Conservation (phyloP, 2,113 vertebrate genomes). For the Probosciger aterrimus region DNA sequence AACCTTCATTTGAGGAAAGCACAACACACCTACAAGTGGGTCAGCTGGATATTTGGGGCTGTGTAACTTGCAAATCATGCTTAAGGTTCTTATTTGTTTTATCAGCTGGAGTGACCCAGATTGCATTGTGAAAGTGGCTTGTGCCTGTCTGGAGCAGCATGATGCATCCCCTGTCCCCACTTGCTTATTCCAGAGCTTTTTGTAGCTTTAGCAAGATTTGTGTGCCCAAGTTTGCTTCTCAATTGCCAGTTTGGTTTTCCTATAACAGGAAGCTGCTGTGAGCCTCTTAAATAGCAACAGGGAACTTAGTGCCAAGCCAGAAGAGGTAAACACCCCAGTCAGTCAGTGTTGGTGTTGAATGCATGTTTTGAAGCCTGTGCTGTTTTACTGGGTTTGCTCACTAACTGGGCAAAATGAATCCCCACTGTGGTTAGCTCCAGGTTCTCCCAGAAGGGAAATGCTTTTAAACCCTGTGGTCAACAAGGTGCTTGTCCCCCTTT, state of each 20-base stretch:
- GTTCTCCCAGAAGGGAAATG: background rate
- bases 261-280: background rate
- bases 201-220: fast-evolving
- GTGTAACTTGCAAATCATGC: background rate
- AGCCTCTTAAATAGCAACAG: background rate
- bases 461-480: background rate
- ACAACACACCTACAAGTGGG: background rate
- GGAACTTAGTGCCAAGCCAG: background rate
- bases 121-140: background rate
- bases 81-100: background rate
- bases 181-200: background rate
- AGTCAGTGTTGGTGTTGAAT: background rate
- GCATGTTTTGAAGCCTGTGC: background rate
- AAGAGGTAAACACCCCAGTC: too few relatives aligned
- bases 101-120: background rate
- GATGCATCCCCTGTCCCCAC: background rate
- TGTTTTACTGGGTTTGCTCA: background rate
- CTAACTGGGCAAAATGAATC: background rate
- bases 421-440: background rate
- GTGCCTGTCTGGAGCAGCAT: background rate
- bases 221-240: background rate
- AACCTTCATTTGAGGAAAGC: background rate
- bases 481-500: background rate
- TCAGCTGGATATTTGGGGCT: background rate
- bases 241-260: background rate